Percentiles rank a stretch among this genome's conserved stretches.
Evolutionary conservation across 2,797 vertebrate genomes (phyloP).

Genomic region (Oreonectes daqikongensis): DNA sequence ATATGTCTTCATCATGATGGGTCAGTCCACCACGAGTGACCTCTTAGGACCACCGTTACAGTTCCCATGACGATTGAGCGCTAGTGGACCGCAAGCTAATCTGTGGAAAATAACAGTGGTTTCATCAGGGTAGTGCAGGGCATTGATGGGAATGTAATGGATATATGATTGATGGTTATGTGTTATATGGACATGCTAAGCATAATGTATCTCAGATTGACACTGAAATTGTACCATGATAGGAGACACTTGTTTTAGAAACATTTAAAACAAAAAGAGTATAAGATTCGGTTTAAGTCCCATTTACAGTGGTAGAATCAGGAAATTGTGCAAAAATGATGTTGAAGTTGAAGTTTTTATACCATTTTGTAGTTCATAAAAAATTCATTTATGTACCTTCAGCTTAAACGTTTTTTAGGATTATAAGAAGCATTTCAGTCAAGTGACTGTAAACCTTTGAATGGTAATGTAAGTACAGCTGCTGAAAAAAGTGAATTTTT

Average conservation of each 20-base stretch:
- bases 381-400: too few species aligned
- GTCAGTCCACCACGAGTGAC: background rate
- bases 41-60: background rate
- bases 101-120: background rate
- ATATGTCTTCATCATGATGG: background rate
- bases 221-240: background rate
- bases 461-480: too few species aligned
- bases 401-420: too few species aligned
- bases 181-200: background rate
- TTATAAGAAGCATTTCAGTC: too few species aligned
- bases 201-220: background rate
- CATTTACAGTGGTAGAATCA: too few species aligned
- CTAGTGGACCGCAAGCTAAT: background rate
- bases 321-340: too few species aligned
- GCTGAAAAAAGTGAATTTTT: too few species aligned
- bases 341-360: too few species aligned
- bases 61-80: slow-evolving; percentile 16
- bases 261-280: too few species aligned
- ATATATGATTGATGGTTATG: slow-evolving; percentile 13
- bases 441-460: too few species aligned
- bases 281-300: too few species aligned
- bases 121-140: background rate
- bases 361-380: too few species aligned
- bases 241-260: background rate
- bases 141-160: slow-evolving; percentile 12